Conservation (phyloP, 2,888 invertebrate species). For the Campaea margaritaria region DNA sequence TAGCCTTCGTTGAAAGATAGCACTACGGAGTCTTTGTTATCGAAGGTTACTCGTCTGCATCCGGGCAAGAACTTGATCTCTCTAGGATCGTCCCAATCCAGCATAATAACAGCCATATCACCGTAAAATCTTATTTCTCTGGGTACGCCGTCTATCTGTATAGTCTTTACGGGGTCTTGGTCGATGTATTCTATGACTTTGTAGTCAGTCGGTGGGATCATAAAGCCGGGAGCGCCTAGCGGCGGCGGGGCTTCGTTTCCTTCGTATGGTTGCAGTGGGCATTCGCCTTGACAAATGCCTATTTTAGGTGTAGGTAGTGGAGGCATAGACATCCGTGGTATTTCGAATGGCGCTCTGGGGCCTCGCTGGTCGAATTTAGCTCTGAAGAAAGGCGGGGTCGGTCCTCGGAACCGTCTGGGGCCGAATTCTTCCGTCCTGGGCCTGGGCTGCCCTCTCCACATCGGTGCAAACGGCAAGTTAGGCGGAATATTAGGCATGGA, state of each 20-base stretch:
- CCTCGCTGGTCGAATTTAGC: constrained; percentile 68
- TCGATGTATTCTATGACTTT: constrained; percentile 76
- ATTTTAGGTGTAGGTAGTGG: constrained; percentile 68
- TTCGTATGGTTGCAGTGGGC: constrained; percentile 69
- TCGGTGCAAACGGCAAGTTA: constrained; percentile 52
- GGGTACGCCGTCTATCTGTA: constrained; percentile 92
- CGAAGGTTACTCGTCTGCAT: constrained; percentile 89
- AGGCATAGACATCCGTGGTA: constrained; percentile 57
- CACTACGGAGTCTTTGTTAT: constrained; percentile 89
- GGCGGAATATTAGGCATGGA: constrained; percentile 18
- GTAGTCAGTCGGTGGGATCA: constrained; percentile 71
- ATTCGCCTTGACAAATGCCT: constrained; percentile 70
- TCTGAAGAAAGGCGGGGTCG: constrained; percentile 64
- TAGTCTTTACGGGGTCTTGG: constrained; percentile 90
- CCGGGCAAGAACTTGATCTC: constrained; percentile 95
- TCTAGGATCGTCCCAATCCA: constrained; percentile 94
- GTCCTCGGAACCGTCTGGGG: constrained; percentile 68
- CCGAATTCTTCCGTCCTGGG: constrained; percentile 68
- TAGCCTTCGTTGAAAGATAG: constrained; percentile 88
- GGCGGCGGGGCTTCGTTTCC: constrained; percentile 69
- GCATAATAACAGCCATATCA: constrained; percentile 92
- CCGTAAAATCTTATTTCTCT: constrained; percentile 95
- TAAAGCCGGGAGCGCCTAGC: constrained; percentile 68
- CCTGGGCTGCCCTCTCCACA: constrained; percentile 69
- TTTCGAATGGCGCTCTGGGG: constrained; percentile 59